Conservation (phyloP, 2,113 vertebrate species). For the Callipepla squamata region DNA sequence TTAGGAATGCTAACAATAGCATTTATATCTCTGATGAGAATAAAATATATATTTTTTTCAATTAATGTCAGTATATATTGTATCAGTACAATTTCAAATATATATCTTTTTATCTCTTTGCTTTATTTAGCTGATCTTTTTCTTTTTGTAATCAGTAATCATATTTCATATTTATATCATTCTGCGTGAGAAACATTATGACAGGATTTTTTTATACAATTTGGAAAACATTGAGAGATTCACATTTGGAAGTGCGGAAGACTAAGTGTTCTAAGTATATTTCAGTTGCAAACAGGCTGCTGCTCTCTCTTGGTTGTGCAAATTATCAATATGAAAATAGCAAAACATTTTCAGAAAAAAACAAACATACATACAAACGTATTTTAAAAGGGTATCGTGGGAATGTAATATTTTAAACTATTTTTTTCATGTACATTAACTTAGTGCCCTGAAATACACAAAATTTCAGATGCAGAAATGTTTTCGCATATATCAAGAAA, state of each 20-base stretch:
- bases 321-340: background rate
- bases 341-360: background rate
- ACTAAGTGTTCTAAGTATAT: background rate
- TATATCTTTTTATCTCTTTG: background rate
- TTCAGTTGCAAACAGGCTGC: background rate
- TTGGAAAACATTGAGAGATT: background rate
- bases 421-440: background rate
- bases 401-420: background rate
- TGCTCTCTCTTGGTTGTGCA: background rate
- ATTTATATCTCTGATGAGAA: constrained; percentile 4
- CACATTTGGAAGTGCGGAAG: background rate
- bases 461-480: background rate
- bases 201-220: background rate
- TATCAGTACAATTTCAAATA: background rate
- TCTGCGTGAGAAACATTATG: background rate
- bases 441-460: background rate
- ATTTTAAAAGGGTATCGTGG: background rate
- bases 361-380: too few species aligned
- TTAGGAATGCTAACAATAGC: background rate
- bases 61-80: background rate
- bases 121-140: background rate
- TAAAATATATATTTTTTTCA: background rate
- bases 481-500: background rate
- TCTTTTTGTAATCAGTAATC: background rate
- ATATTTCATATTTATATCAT: background rate